Conservation (phyloP, 2,797 vertebrate genomes). For the Sitta carolinensis region DNA sequence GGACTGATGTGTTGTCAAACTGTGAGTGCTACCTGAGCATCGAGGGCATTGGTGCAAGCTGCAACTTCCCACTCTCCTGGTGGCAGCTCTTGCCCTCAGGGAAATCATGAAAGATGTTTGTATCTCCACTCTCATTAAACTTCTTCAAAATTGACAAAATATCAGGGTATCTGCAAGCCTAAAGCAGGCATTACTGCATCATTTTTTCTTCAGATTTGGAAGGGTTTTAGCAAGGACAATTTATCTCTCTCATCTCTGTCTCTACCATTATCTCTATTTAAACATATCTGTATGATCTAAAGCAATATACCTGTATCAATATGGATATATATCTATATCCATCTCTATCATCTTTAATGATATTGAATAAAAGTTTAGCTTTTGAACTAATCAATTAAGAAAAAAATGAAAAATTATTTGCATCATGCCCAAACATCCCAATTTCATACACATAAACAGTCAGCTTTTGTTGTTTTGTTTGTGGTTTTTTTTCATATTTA, state of each 20-base stretch:
- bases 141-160: not conserved
- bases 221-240: not conserved
- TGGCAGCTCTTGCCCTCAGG: not conserved
- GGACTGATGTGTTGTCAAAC: not conserved
- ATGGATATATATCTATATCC: not conserved
- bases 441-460: not conserved
- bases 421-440: not conserved
- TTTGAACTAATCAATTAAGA: rapidly evolving
- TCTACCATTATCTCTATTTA: not conserved
- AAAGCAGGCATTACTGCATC: not conserved
- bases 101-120: not conserved
- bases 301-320: not conserved
- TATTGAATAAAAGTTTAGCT: not conserved
- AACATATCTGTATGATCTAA: not conserved
- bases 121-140: not conserved
- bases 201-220: not conserved
- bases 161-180: not conserved
- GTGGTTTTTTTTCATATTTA: not conserved
- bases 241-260: not conserved
- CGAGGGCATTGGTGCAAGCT: rapidly evolving
- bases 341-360: not conserved
- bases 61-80: not conserved
- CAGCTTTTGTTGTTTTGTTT: not conserved
- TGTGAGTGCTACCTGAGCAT: not conserved
- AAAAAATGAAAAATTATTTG: not conserved